Evolutionary conservation across 2,113 vertebrate genomes (phyloP), one percentile per base, ranked within the genome.

Genomic region (Oryzias celebensis): DNA sequence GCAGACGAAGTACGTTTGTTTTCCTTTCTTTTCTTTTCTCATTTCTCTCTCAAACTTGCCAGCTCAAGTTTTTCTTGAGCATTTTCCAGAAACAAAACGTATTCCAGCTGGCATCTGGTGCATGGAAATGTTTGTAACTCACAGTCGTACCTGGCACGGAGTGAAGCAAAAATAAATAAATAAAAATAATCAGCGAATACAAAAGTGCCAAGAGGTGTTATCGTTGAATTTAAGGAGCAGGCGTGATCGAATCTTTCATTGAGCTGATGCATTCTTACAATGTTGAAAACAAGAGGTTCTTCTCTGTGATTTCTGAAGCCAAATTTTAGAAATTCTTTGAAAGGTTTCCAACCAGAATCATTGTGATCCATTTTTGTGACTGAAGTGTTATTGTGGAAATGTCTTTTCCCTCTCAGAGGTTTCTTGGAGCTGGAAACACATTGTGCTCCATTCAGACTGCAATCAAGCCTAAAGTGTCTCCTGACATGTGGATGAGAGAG

Each of bases 241-340:
- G 51, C 81, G 76, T 55, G 69, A 51, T 84, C 83, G 77, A 69
- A 83, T 88, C 71, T 79, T 76, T 82, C 61, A 48, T 72, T 72
- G 54, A 81, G 59, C 81, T 78, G 68, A 73, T 81, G 83, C n/a
- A 0, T 65, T 71, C 56, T 62, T 49, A 48, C 23, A 43, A 65
- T 59, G 53, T 31, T 65, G 75, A 72, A 81, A 65, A 58, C 70
- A 60, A 56, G 65, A 46, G 41, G 41, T 48, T 53, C 49, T 66
- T 74, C 53, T 68, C 54, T 41, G 10, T 5, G 53, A 61, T 16
- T 36, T 48, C 48, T 65, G 15, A 49, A 58, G 67, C 55, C 47
- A 73, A 58, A 71, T 23, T 62, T 17, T 12, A 12, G 10, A 36
- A 36, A 36, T 36, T 12, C 36, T 36, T 36, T 36, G 36, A 36